Conservation (phyloP, 2,797 vertebrate genomes). For the Nannoperca obscura region DNA sequence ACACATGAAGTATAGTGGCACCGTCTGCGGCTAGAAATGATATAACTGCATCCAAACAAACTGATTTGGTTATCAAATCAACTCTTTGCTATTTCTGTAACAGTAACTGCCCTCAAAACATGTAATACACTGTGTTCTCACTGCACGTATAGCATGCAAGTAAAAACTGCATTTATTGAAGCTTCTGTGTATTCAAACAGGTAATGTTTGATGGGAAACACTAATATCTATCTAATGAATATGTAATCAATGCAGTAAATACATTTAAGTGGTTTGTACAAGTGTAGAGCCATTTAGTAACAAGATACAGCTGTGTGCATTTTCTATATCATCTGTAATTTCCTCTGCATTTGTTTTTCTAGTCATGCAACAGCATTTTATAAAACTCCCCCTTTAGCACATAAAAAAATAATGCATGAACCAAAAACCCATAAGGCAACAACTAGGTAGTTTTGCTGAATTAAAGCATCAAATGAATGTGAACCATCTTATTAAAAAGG, state of each 20-base stretch:
- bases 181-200: slow-evolving; percentile 14
- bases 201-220: slow-evolving; percentile 21
- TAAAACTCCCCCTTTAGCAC: slow-evolving; percentile 43
- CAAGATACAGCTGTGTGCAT: slow-evolving; percentile 29
- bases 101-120: slow-evolving; percentile 34
- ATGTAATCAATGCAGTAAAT: slow-evolving; percentile 32
- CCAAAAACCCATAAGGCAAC: slow-evolving; percentile 40
- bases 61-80: slow-evolving; percentile 27
- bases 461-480: slow-evolving; percentile 66
- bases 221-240: slow-evolving; percentile 21
- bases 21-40: background rate
- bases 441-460: slow-evolving; percentile 63
- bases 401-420: slow-evolving; percentile 42
- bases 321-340: slow-evolving; percentile 35
- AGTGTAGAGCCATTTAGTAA: slow-evolving; percentile 46
- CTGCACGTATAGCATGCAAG: slow-evolving; percentile 7
- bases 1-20: slow-evolving; percentile 33
- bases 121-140: slow-evolving; percentile 7
- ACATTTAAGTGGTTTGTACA: slow-evolving; percentile 59
- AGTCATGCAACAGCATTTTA: slow-evolving; percentile 36
- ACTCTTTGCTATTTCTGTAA: slow-evolving; percentile 38
- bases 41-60: slow-evolving; percentile 20
- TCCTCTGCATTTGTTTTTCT: slow-evolving; percentile 29
- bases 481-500: slow-evolving; percentile 64
- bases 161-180: slow-evolving; percentile 30